Percentiles rank a stretch among this genome's conserved stretches.
phyloP scores from a whole-genome alignment of 1,140 invertebrate genomes.

The Heliconius nattereri region DNA sequence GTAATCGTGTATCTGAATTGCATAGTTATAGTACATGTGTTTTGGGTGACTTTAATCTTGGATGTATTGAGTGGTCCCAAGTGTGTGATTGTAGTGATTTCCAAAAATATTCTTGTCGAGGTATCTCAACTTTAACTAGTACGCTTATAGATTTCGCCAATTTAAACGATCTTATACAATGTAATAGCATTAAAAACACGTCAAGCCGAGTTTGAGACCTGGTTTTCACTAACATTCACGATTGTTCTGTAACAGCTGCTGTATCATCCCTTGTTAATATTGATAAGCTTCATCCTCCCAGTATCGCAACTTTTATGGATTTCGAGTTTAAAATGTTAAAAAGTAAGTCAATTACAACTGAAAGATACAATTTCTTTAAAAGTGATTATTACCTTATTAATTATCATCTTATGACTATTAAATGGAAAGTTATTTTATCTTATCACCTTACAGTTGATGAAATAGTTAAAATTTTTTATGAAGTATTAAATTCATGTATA shows the following conservation, averaged over 20 bases:
- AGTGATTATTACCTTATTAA: conserved; percentile 9
- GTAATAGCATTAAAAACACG: background rate
- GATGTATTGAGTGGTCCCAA: too few species aligned
- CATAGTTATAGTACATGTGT: too few species aligned
- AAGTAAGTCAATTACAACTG: background rate
- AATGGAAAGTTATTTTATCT: background rate
- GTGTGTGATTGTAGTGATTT: too few species aligned
- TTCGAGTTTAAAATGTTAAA: conserved; percentile 5
- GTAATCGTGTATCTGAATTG: too few species aligned
- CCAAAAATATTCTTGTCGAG: too few species aligned
- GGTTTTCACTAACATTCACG: background rate
- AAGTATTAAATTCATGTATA: background rate
- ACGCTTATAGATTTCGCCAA: background rate
- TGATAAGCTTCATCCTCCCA: conserved; percentile 17
- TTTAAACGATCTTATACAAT: conserved; percentile 13
- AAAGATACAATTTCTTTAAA: conserved; percentile 7
- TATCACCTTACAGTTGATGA: too few species aligned
- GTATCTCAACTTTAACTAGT: too few species aligned
- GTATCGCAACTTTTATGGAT: conserved; percentile 6
- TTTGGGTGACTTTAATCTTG: too few species aligned
- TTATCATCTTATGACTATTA: background rate
- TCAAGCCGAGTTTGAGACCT: background rate
- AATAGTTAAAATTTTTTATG: too few species aligned
- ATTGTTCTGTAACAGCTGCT: background rate
- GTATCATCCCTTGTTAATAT: background rate